These are phyloP conservation scores for Mimumesa dahlbomi DNA, from an alignment of 2,888 invertebrate genomes.

Conservation along the genomic window DNA sequence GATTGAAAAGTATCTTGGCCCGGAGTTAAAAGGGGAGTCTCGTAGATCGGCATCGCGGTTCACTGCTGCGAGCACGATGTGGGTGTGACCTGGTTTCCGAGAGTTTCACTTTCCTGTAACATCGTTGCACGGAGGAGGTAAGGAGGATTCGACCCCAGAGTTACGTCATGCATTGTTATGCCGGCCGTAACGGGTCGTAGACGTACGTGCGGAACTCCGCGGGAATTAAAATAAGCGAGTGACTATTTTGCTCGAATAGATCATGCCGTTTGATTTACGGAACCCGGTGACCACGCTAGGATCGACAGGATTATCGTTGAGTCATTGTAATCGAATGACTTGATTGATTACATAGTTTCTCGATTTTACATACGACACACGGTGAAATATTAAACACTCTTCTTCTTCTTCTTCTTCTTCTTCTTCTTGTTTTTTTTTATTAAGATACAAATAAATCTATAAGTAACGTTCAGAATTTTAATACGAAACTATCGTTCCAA, in stretches of 20 bases:
- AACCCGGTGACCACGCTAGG: too few species aligned
- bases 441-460: too few species aligned
- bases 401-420: too few species aligned
- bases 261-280: conserved; percentile 1
- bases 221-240: conserved; percentile 71
- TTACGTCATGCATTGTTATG: conserved; percentile 79
- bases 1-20: conserved; percentile 52
- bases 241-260: conserved; percentile 37
- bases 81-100: conserved; percentile 80
- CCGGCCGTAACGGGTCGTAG: conserved; percentile 73
- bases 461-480: too few species aligned
- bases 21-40: conserved; percentile 56
- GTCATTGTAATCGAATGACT: too few species aligned
- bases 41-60: conserved; percentile 65
- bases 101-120: conserved; percentile 80
- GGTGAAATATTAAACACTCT: neutral
- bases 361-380: neutral
- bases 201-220: conserved; percentile 72
- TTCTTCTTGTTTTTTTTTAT: too few species aligned
- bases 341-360: neutral
- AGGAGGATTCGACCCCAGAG: conserved; percentile 77
- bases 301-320: too few species aligned
- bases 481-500: too few species aligned
- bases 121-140: conserved; percentile 73
- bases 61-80: conserved; percentile 75